Conservation (phyloP, 2,113 vertebrate species). For the Erinaceus europaeus region DNA sequence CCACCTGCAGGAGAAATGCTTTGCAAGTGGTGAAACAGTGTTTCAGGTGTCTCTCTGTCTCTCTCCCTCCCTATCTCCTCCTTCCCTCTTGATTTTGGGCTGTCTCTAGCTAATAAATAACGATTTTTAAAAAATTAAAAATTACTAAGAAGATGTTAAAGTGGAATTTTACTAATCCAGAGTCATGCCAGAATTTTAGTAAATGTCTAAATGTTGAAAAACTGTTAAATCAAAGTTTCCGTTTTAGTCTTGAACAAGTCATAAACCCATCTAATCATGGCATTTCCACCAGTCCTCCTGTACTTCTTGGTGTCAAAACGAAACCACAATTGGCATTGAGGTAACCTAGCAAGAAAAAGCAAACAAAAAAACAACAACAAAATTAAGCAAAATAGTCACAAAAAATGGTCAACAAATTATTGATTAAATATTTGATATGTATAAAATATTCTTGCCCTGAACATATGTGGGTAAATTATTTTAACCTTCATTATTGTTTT, state of each 20-base stretch:
- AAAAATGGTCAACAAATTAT: background rate
- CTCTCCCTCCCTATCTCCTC: no score
- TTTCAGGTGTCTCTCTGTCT: no score
- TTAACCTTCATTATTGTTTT: constrained; percentile 14
- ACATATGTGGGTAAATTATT: constrained; percentile 1
- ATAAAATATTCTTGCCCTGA: background rate
- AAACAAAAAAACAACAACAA: background rate
- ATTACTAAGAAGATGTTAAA: constrained; percentile 8
- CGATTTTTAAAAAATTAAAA: no score
- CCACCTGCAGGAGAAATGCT: no score
- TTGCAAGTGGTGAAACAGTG: no score
- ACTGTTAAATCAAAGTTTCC: background rate
- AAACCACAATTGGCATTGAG: background rate
- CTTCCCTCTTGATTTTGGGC: no score
- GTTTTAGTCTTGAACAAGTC: constrained; percentile 8
- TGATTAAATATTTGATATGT: background rate
- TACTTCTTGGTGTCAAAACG: constrained; percentile 24
- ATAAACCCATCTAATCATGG: constrained; percentile 20
- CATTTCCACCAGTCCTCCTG: background rate
- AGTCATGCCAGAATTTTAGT: constrained; percentile 22
- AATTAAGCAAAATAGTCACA: background rate
- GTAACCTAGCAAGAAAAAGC: background rate
- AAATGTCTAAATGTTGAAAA: constrained; percentile 23
- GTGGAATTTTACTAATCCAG: constrained; percentile 23
- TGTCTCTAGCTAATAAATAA: no score